Percentiles rank a stretch among this genome's conserved stretches.
These are phyloP conservation scores for Xylocampa areola DNA, from an alignment of 2,888 invertebrate genomes.

Conservation along the genomic window DNA sequence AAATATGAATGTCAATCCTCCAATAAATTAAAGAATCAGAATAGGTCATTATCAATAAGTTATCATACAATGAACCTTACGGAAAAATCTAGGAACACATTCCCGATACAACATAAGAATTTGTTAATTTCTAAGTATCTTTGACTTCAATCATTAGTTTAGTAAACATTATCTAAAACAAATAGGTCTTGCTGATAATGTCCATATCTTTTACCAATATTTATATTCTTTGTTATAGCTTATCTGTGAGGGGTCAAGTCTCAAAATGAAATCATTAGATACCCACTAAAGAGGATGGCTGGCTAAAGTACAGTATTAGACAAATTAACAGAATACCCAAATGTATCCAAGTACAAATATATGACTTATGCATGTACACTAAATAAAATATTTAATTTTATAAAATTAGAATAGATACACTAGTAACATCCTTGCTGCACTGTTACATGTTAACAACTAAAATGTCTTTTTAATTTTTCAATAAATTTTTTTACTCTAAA, in stretches of 20 bases:
- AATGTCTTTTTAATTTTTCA: slow-evolving; percentile 57
- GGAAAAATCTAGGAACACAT: too few species aligned
- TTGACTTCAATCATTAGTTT: background rate
- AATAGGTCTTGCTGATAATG: background rate
- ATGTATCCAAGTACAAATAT: too few species aligned
- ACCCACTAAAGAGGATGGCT: too few species aligned
- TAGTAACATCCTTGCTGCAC: slow-evolving; percentile 32
- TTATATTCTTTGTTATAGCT: slow-evolving; percentile 4
- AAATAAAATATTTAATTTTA: slow-evolving; percentile 1
- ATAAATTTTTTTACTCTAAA: too few species aligned
- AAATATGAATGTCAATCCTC: background rate
- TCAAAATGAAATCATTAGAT: too few species aligned
- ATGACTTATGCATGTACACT: background rate
- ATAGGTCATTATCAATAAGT: too few species aligned
- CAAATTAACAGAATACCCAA: too few species aligned
- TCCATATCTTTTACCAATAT: background rate
- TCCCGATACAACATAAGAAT: too few species aligned
- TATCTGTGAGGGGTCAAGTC: background rate
- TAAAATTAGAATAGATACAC: slow-evolving; percentile 19
- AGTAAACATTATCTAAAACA: background rate
- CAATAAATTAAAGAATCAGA: too few species aligned
- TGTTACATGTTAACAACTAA: slow-evolving; percentile 42
- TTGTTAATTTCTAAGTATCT: background rate
- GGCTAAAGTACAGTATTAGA: too few species aligned
- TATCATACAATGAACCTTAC: too few species aligned